Conservation (phyloP, 92 coral and sea anemone species). For the Scolanthus callimorphus region DNA sequence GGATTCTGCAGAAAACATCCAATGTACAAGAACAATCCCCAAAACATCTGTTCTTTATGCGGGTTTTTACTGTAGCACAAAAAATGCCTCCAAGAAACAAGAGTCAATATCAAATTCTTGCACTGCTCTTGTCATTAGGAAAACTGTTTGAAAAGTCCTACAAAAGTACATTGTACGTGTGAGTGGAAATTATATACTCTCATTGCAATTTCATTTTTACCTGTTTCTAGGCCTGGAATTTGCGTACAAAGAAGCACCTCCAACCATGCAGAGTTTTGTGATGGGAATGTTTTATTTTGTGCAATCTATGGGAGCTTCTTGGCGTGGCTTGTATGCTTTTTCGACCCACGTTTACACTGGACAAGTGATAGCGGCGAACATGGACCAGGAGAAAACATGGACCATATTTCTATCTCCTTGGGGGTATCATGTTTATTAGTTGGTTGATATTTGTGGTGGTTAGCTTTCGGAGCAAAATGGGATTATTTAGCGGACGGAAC, state of each 20-base stretch:
- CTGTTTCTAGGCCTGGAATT: slow-evolving; percentile 80
- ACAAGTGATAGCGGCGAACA: not conserved
- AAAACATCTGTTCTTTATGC: too few species aligned
- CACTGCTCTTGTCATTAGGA: too few species aligned
- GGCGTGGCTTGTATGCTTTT: slow-evolving; percentile 56
- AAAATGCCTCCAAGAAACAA: too few species aligned
- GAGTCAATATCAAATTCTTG: too few species aligned
- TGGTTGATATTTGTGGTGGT: slow-evolving; percentile 71
- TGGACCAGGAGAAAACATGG: slow-evolving; percentile 13
- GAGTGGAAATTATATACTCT: too few species aligned
- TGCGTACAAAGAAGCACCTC: slow-evolving; percentile 90
- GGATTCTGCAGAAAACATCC: too few species aligned
- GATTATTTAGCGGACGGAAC: too few species aligned
- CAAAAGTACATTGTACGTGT: too few species aligned
- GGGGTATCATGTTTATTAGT: slow-evolving; percentile 62
- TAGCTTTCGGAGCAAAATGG: not conserved
- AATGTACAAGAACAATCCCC: too few species aligned
- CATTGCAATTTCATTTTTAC: too few species aligned
- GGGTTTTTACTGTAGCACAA: too few species aligned
- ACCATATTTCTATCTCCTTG: slow-evolving; percentile 79
- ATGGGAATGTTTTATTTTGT: slow-evolving; percentile 83
- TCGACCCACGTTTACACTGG: slow-evolving; percentile 15
- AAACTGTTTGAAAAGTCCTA: too few species aligned
- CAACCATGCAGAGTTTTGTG: slow-evolving; percentile 88
- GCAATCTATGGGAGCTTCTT: slow-evolving; percentile 63